Percentiles rank a stretch among this genome's conserved stretches.
Conservation (phyloP, 2,113 vertebrate species). For the Tupaia chinensis region DNA sequence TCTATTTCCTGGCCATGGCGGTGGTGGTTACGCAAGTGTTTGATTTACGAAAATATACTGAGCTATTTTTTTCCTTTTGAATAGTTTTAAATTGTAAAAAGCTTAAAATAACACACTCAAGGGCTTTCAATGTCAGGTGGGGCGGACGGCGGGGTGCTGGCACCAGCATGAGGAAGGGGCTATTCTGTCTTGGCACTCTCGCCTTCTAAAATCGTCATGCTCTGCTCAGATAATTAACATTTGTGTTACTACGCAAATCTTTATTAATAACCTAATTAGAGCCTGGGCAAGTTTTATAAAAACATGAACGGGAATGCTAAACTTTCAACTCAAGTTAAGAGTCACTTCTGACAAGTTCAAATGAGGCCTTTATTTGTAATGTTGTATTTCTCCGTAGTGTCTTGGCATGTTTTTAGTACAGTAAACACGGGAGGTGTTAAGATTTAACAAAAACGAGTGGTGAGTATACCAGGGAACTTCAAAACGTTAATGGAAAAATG, state of each 20-base stretch:
- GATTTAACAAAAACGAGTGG: not conserved
- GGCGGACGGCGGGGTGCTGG: not conserved
- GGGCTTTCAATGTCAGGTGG: not conserved
- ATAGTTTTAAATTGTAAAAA: not conserved
- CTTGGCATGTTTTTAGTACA: not conserved
- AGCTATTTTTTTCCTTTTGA: not conserved
- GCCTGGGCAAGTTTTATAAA: not conserved
- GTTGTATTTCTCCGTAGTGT: not conserved
- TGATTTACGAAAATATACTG: not conserved
- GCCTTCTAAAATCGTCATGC: not conserved
- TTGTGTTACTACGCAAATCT: not conserved
- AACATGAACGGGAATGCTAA: not conserved
- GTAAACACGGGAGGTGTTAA: slow-evolving; percentile 36
- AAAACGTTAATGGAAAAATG: no score
- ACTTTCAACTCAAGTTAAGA: not conserved
- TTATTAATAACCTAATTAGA: not conserved
- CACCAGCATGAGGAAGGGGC: not conserved
- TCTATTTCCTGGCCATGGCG: not conserved
- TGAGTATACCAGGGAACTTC: not conserved
- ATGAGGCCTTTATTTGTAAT: not conserved
- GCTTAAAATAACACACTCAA: not conserved
- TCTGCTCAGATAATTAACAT: not conserved
- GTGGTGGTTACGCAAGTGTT: not conserved
- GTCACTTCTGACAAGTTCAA: slow-evolving; percentile 15
- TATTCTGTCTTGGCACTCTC: not conserved